A percentile compares a stretch with the other conserved stretches of the same genome.
These are phyloP conservation scores for Menidia menidia DNA, from an alignment of 2,797 vertebrate genomes.

Conservation along the genomic window DNA sequence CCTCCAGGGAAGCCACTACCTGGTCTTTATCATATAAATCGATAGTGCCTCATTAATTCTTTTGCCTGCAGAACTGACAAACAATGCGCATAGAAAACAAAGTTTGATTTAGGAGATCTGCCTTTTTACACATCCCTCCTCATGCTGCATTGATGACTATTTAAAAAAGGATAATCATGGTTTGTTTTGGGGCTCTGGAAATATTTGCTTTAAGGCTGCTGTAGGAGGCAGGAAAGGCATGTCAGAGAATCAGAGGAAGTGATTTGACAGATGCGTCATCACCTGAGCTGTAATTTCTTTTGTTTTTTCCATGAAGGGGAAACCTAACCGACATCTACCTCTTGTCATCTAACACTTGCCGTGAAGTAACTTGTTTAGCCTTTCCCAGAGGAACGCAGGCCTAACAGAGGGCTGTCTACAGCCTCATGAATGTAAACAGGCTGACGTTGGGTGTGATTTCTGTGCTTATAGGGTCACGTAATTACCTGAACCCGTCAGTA, in stretches of 20 bases:
- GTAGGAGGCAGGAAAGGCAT: background rate
- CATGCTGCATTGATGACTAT: background rate
- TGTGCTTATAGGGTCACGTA: background rate
- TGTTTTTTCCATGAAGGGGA: background rate
- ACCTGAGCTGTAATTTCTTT: background rate
- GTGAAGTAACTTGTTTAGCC: background rate
- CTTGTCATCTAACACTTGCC: no score
- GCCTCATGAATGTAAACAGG: background rate
- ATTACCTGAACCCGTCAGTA: background rate
- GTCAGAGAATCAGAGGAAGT: background rate
- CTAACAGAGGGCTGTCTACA: background rate
- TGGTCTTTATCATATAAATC: constrained; percentile 27
- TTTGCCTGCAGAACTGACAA: constrained; percentile 1
- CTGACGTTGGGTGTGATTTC: background rate
- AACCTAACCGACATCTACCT: no score
- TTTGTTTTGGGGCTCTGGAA: background rate
- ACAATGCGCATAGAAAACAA: constrained; percentile 15
- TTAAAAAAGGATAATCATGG: background rate
- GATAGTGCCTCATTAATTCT: constrained; percentile 30
- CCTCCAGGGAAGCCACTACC: constrained; percentile 1
- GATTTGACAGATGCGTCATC: background rate
- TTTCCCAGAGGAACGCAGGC: background rate
- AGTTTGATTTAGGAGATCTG: constrained; percentile 15
- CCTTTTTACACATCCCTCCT: background rate
- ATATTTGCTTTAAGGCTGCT: background rate